Conservation (phyloP, 2,888 invertebrate species). For the Aromia moschata region DNA sequence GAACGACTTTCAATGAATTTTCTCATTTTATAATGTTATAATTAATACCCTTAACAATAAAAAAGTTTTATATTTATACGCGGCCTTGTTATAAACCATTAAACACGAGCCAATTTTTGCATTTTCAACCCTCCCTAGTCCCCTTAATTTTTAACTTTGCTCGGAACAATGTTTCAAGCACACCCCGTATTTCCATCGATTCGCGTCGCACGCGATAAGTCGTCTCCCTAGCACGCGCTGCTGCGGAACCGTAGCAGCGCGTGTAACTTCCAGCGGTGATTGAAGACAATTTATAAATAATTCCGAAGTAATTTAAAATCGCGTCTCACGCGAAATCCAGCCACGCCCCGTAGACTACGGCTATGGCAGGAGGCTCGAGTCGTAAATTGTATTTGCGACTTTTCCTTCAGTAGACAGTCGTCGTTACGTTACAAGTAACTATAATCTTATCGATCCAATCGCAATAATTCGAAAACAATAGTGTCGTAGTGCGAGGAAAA, state of each 20-base stretch:
- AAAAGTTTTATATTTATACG: too few relatives aligned
- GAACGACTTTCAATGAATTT: too few relatives aligned
- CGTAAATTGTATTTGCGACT: constrained; percentile 5
- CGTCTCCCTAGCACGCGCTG: too few relatives aligned
- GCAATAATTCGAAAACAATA: too few relatives aligned
- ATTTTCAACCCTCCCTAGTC: too few relatives aligned
- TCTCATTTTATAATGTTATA: too few relatives aligned
- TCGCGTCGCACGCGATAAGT: constrained; percentile 28
- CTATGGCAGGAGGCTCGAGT: constrained; percentile 8
- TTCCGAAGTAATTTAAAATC: constrained; percentile 37
- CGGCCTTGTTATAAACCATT: too few relatives aligned
- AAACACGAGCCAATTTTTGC: too few relatives aligned
- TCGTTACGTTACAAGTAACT: neutral
- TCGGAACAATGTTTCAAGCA: constrained; percentile 5
- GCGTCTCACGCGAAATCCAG: constrained; percentile 28
- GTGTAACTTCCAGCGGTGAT: constrained; percentile 33
- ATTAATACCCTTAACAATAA: too few relatives aligned
- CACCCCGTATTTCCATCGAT: constrained; percentile 16
- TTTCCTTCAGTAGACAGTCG: neutral
- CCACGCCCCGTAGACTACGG: constrained; percentile 3
- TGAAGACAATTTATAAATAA: constrained; percentile 42
- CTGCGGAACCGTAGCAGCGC: too few relatives aligned
- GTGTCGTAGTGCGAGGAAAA: too few relatives aligned
- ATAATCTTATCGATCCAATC: neutral
- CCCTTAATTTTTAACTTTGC: too few relatives aligned